These are phyloP conservation scores for Agelaius tricolor DNA, from an alignment of 2,113 vertebrate genomes.

Conservation along the genomic window DNA sequence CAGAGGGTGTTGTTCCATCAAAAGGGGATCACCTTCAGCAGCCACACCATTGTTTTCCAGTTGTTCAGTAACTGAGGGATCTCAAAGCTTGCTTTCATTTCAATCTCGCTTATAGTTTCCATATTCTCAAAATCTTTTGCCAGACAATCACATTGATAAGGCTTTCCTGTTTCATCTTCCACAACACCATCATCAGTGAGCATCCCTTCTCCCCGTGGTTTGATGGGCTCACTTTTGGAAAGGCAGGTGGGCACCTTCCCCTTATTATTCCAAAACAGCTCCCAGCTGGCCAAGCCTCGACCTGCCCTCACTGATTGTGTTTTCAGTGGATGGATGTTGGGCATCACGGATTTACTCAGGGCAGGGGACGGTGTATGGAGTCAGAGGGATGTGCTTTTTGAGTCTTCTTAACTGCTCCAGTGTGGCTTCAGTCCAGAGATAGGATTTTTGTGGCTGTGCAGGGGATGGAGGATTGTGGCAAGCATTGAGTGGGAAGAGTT, in stretches of 20 bases:
- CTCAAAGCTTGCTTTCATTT: too few relatives aligned
- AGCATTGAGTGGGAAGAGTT: accelerated
- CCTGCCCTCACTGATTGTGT: accelerated
- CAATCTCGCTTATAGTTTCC: too few relatives aligned
- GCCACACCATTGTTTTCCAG: too few relatives aligned
- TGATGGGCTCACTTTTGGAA: not conserved
- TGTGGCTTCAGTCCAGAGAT: not conserved
- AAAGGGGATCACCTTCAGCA: too few relatives aligned
- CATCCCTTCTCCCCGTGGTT: too few relatives aligned
- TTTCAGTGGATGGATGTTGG: not conserved
- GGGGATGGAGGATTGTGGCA: not conserved
- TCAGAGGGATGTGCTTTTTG: not conserved
- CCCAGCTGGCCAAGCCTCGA: not conserved
- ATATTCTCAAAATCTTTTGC: too few relatives aligned
- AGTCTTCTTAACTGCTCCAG: not conserved
- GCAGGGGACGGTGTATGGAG: not conserved
- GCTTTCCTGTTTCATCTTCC: too few relatives aligned
- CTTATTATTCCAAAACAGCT: not conserved
- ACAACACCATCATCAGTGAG: not conserved
- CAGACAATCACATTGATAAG: too few relatives aligned
- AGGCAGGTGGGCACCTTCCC: not conserved
- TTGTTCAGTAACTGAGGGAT: too few relatives aligned
- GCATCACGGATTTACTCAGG: not conserved
- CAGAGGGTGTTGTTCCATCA: too few relatives aligned
- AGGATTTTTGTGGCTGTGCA: not conserved